Evolutionary conservation across 2,113 vertebrate species (phyloP).

Genomic region (Barbus barbus): DNA sequence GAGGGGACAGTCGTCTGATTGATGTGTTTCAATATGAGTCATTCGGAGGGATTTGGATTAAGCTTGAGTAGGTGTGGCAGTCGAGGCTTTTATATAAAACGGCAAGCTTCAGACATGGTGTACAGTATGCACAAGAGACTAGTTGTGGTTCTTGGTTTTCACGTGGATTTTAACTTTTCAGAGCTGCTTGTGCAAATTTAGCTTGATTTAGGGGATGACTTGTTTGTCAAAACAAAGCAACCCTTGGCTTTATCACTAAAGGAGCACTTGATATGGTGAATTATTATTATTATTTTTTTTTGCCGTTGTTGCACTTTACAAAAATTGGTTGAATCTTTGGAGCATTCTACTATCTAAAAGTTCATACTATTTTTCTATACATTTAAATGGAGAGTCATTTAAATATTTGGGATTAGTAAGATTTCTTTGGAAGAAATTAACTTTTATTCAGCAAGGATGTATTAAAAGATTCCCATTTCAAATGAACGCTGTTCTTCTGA

Average conservation of each 20-base stretch:
- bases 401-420: neutral
- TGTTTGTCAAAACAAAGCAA: neutral
- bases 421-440: neutral
- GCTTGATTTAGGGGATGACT: neutral
- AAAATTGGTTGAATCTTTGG: neutral
- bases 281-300: too few relatives aligned
- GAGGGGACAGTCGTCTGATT: neutral
- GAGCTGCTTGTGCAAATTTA: too few relatives aligned
- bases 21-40: neutral
- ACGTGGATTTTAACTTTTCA: neutral
- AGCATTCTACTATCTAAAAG: neutral
- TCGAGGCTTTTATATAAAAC: neutral
- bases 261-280: neutral
- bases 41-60: constrained; percentile 1
- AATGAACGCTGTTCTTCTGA: neutral
- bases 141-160: neutral
- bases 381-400: neutral
- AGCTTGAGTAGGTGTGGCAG: neutral
- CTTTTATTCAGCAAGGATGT: neutral
- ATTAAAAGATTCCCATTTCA: neutral
- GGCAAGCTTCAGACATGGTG: neutral
- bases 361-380: too few relatives aligned
- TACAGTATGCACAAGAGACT: neutral
- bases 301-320: neutral
- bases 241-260: neutral